Evolutionary conservation across 1,140 invertebrate species (phyloP).

Genomic region (Drosophila ananassae): DNA sequence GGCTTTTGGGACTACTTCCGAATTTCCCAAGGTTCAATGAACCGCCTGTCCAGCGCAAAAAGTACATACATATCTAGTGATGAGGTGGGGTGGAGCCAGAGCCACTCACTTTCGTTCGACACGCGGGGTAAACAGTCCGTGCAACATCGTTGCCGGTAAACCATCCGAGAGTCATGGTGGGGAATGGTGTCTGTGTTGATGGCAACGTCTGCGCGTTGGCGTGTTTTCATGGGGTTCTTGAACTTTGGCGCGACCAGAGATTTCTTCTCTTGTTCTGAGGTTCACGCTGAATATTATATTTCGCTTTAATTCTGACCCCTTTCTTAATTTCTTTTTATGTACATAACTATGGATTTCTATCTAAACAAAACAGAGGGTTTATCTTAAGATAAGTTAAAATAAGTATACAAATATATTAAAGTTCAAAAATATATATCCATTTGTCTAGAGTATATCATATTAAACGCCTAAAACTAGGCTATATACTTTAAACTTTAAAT

Average conservation of each 20-base stretch:
- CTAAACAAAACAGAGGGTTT: no score
- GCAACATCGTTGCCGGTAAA: slow-evolving; percentile 56
- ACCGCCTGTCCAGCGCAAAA: slow-evolving; percentile 19
- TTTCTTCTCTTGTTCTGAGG: slow-evolving; percentile 48
- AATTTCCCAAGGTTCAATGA: slow-evolving; percentile 64
- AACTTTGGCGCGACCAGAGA: slow-evolving; percentile 55
- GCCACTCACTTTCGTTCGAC: slow-evolving; percentile 59
- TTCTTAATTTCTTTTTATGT: slow-evolving; percentile 6
- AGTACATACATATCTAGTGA: slow-evolving; percentile 6
- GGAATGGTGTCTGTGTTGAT: slow-evolving; percentile 41
- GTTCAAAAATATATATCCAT: no score
- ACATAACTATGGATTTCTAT: not conserved
- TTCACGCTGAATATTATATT: slow-evolving; percentile 43
- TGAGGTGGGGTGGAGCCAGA: slow-evolving; percentile 1
- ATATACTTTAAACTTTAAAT: no score
- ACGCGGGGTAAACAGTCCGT: slow-evolving; percentile 24
- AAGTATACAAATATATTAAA: no score
- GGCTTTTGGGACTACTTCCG: slow-evolving; percentile 38
- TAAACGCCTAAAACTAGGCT: no score
- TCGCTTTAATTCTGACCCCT: slow-evolving; percentile 29
- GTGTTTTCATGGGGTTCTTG: slow-evolving; percentile 74
- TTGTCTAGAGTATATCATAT: no score
- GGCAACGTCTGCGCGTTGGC: slow-evolving; percentile 43
- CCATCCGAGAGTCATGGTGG: slow-evolving; percentile 43
- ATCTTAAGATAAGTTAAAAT: no score